Percentiles rank a stretch among this genome's conserved stretches.
Evolutionary conservation across 2,113 vertebrate genomes (phyloP).

Genomic region (Haemorhous mexicanus): DNA sequence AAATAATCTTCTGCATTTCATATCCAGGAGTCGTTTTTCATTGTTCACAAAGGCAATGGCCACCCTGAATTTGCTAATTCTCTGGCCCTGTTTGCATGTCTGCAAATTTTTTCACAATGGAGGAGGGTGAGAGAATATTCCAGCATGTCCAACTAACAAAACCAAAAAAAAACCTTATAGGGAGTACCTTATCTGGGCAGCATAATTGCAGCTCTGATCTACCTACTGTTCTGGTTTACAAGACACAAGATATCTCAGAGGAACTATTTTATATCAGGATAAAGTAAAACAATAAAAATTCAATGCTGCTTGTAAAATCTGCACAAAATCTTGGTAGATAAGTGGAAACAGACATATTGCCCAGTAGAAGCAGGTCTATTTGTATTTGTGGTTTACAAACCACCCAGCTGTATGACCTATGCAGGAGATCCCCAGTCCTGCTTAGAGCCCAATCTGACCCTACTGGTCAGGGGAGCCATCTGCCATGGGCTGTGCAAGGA

Average conservation of each 20-base stretch:
- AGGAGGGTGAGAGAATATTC: background rate
- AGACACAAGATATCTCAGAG: background rate
- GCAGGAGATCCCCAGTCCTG: background rate
- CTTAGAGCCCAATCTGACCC: background rate
- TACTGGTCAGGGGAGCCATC: background rate
- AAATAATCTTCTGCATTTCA: slow-evolving; percentile 40
- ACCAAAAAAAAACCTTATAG: background rate
- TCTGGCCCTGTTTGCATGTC: background rate
- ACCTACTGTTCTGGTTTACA: background rate
- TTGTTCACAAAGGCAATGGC: background rate
- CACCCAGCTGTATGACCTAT: background rate
- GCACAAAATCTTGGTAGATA: background rate
- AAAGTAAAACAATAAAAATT: slow-evolving; percentile 9
- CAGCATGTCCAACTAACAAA: background rate
- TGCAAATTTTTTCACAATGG: background rate
- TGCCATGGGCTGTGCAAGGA: background rate
- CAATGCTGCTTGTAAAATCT: slow-evolving; percentile 9
- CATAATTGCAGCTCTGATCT: background rate
- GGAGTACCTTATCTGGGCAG: background rate
- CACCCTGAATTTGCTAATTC: background rate
- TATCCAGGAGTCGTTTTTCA: slow-evolving; percentile 23
- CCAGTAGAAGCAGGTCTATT: background rate
- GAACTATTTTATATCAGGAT: background rate
- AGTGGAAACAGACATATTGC: slow-evolving; percentile 25
- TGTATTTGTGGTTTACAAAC: background rate